phyloP scores from a whole-genome alignment of 1,140 invertebrate species.

The Cecropterus lyciades region DNA sequence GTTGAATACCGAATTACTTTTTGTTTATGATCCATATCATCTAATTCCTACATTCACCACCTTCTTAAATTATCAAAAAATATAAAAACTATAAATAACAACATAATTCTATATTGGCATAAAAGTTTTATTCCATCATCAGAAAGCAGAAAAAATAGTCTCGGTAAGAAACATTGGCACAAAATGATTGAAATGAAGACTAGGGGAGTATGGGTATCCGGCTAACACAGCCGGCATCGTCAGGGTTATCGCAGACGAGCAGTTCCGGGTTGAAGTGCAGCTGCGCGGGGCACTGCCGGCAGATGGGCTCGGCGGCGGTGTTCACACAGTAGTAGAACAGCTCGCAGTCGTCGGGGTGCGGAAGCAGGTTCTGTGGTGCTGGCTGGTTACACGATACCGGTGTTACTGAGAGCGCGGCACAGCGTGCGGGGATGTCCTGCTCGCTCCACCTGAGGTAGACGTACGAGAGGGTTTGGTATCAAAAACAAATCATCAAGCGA shows the following conservation, averaged over 20 bases:
- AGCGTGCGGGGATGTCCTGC: neutral
- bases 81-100: too few relatives aligned
- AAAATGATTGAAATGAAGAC: neutral
- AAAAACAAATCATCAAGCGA: too few relatives aligned
- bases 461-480: too few relatives aligned
- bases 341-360: conserved; percentile 79
- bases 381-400: conserved; percentile 1
- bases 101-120: neutral
- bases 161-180: neutral
- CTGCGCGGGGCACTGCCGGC: conserved; percentile 76
- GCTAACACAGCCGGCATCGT: conserved; percentile 61
- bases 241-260: conserved; percentile 83
- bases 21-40: neutral
- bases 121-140: neutral
- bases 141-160: neutral
- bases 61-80: too few relatives aligned
- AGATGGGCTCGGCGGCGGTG: conserved; percentile 56
- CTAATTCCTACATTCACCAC: neutral
- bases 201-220: neutral
- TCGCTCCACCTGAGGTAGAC: neutral
- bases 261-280: conserved; percentile 83
- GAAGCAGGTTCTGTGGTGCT: conserved; percentile 38
- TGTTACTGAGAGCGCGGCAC: conserved; percentile 1
- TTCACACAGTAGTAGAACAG: conserved; percentile 83
- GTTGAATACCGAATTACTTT: neutral